Conservation (phyloP, 1,140 invertebrate genomes). For the Scaptomyza montana region DNA sequence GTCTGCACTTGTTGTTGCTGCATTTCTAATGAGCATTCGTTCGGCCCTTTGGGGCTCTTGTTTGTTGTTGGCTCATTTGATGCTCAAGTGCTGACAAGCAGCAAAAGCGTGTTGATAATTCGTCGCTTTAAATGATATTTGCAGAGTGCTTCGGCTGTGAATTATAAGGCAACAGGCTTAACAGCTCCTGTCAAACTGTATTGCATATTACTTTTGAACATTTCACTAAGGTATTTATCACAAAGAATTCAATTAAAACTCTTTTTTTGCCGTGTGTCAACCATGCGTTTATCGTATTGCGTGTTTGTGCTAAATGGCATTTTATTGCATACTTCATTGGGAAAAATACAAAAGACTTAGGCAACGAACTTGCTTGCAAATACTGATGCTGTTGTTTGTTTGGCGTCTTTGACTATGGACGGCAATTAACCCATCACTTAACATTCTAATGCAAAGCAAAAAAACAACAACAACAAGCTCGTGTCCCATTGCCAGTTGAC, state of each 20-base stretch:
- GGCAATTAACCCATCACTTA: conserved; percentile 78
- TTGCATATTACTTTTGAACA: not conserved
- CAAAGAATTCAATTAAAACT: not conserved
- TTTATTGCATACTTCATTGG: conserved; percentile 2
- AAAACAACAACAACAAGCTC: conserved; percentile 8
- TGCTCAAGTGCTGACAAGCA: conserved; percentile 54
- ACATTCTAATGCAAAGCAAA: conserved; percentile 63
- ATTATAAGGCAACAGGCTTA: conserved; percentile 2
- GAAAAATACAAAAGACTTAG: conserved; percentile 60
- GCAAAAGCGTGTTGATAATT: conserved; percentile 36
- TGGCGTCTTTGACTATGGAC: conserved; percentile 17
- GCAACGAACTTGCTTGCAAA: conserved; percentile 57
- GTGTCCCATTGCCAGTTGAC: not conserved
- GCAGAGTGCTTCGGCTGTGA: conserved; percentile 21
- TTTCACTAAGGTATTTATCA: not conserved
- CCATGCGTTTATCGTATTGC: not conserved
- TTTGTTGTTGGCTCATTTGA: conserved; percentile 58
- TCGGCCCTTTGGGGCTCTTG: conserved; percentile 27
- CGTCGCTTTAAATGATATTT: conserved; percentile 47
- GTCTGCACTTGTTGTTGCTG: conserved; percentile 40
- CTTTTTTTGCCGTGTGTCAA: too few relatives aligned
- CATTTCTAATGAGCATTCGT: conserved; percentile 76
- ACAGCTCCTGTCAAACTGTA: conserved; percentile 5
- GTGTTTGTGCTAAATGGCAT: conserved; percentile 11
- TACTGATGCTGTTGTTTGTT: not conserved